Evolutionary conservation across 2,888 invertebrate genomes (phyloP).

Genomic region (Nemotelus nigrinus): DNA sequence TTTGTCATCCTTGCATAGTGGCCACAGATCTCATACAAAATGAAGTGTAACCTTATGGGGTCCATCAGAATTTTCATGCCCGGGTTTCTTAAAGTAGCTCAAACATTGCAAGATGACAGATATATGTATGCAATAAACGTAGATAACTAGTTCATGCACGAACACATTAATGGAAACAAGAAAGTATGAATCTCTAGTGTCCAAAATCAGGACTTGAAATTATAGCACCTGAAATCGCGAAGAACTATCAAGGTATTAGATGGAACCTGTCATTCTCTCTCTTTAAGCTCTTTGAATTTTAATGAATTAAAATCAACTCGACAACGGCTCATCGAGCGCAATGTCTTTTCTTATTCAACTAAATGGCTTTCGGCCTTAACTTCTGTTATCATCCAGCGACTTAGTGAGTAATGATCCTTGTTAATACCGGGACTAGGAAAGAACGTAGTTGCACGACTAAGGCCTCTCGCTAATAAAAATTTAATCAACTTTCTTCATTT

Average conservation of each 20-base stretch:
- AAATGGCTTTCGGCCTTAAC: conserved; percentile 42
- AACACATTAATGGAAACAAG: too few relatives aligned
- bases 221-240: too few relatives aligned
- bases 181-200: too few relatives aligned
- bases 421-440: conserved; percentile 40
- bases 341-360: conserved; percentile 39
- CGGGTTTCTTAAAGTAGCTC: conserved; percentile 17
- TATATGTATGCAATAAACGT: neutral
- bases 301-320: conserved; percentile 41
- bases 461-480: conserved; percentile 45
- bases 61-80: conserved; percentile 1
- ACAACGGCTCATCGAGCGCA: conserved; percentile 34
- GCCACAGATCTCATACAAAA: conserved; percentile 5
- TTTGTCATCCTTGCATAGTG: conserved; percentile 23
- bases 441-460: conserved; percentile 19
- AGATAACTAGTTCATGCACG: too few relatives aligned
- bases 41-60: conserved; percentile 41
- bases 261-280: too few relatives aligned
- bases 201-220: too few relatives aligned
- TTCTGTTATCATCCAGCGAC: conserved; percentile 47
- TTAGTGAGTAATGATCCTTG: conserved; percentile 48
- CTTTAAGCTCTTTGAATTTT: conserved; percentile 24
- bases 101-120: neutral
- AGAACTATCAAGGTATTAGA: too few relatives aligned
- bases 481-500: conserved; percentile 49